Evolutionary conservation across 2,113 vertebrate genomes (phyloP), one percentile per base, ranked within the genome.

Genomic region (Pavo muticus): DNA sequence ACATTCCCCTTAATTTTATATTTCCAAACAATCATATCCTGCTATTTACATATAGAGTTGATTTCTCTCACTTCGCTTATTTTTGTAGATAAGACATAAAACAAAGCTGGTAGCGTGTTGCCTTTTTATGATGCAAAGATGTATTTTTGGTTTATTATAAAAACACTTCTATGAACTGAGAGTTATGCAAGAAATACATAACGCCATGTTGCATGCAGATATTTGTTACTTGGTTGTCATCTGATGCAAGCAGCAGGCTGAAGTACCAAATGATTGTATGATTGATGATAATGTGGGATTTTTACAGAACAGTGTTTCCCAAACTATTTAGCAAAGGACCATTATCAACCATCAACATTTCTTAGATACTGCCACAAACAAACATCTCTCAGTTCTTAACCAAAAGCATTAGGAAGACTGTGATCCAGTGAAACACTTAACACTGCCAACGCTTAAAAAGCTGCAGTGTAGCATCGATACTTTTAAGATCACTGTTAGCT

Each of bases 281-380:
- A 47, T 47, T 47, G 45, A 47, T 21, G 19, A 47, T 20, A 47
- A 47, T 20, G 45, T 45, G 18, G 65, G 3, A 72, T 35, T 84
- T 60, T 57, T 47, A 42, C 2, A 14, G 6, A 56, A 83, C 9
- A 42, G 24, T 1, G 0, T 7, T 24, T 5, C 42, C 60, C 69
- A 56, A 15, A 32, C 14, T 52, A 4, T 19, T 76, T 6, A 92
- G 27, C 40, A 68, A 81, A 78, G 18, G 47, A 60, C 16, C 10
- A 11, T 32, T 44, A 20, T 23, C 14, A 79, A 27, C 7, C 37
- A 50, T 24, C 60, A 79, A 0, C 9, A 6, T 37, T 73, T 92
- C 52, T 74, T 9, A n/a, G 47, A 65, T 12, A 5, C 6, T 29
- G 39, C 5, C 25, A 40, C 0, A 2, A 76, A 57, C 4, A 14